Conservation (phyloP, 2,797 vertebrate genomes). For the Phylloscopus collybita region DNA sequence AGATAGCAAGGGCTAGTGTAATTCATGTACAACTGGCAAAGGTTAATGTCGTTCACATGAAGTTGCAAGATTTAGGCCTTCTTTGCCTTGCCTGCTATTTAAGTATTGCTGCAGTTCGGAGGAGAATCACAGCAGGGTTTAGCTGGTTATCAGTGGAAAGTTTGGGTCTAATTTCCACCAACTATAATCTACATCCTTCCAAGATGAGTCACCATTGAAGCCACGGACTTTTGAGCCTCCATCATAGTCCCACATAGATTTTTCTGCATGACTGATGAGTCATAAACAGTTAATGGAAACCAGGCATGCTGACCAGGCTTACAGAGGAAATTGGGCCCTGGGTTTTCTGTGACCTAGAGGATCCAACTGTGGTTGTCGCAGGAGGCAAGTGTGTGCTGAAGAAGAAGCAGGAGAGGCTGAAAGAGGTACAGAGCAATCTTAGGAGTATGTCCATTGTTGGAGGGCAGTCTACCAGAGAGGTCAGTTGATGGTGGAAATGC, state of each 20-base stretch:
- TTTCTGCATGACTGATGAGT: neutral
- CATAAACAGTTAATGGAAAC: neutral
- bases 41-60: neutral
- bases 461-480: neutral
- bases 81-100: neutral
- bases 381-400: neutral
- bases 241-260: fast-evolving
- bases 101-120: neutral
- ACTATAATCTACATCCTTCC: neutral
- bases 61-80: neutral
- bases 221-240: neutral
- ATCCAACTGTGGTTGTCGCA: neutral
- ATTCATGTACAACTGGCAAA: neutral
- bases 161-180: neutral
- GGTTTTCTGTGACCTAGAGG: neutral
- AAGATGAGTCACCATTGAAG: neutral
- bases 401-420: neutral
- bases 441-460: fast-evolving
- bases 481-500: neutral
- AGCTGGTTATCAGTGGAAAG: neutral
- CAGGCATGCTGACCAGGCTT: neutral
- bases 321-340: neutral
- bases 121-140: neutral
- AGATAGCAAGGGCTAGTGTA: neutral
- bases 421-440: neutral